Conservation (phyloP, 2,113 vertebrate species). For the Amphiprion percula region DNA sequence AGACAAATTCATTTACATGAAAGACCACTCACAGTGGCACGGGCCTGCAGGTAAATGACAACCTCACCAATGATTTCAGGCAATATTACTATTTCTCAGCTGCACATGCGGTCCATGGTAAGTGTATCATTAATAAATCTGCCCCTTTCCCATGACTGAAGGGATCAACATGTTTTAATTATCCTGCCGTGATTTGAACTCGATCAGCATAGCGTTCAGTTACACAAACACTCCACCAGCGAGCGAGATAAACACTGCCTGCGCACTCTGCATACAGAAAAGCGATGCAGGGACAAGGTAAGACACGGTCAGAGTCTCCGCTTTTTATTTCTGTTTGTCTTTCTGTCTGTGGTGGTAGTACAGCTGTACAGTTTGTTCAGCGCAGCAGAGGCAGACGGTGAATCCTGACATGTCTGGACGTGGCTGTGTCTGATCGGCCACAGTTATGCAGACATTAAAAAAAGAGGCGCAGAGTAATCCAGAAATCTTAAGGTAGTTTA, state of each 20-base stretch:
- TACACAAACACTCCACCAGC: conserved; percentile 75
- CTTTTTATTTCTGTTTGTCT: conserved; percentile 29
- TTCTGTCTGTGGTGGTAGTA: conserved; percentile 40
- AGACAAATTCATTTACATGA: conserved; percentile 85
- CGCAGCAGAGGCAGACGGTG: conserved; percentile 56
- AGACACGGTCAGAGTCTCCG: conserved; percentile 42
- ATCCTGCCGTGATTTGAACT: conserved; percentile 78
- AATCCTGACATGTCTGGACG: conserved; percentile 69
- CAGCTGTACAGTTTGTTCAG: conserved; percentile 56
- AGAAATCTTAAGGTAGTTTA: conserved; percentile 34
- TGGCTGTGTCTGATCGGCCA: conserved; percentile 59
- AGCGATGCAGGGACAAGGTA: conserved; percentile 51
- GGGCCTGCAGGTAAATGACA: conserved; percentile 80
- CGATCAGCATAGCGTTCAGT: conserved; percentile 73
- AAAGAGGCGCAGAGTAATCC: background rate
- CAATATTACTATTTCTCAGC: conserved; percentile 76
- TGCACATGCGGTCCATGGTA: conserved; percentile 58
- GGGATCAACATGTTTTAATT: conserved; percentile 85
- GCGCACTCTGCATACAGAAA: conserved; percentile 67
- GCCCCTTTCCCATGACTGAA: conserved; percentile 77
- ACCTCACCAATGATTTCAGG: conserved; percentile 77
- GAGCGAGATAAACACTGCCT: conserved; percentile 72
- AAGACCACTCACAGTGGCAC: conserved; percentile 77
- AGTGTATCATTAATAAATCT: conserved; percentile 82
- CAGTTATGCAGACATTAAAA: conserved; percentile 53